phyloP scores from a whole-genome alignment of 2,888 invertebrate genomes.

The Drosophila engyochracea region DNA sequence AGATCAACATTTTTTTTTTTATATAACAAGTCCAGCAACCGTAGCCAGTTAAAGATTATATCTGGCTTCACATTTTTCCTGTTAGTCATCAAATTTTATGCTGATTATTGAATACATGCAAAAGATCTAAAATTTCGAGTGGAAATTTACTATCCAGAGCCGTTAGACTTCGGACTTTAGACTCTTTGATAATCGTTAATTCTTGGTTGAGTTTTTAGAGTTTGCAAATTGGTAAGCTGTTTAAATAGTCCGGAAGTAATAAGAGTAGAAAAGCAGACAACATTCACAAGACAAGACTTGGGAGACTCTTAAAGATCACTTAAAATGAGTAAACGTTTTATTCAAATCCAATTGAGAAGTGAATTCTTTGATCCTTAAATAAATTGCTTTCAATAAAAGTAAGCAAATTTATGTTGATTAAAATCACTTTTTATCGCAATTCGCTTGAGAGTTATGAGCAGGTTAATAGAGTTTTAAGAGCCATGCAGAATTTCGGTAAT shows the following conservation, averaged over 20 bases:
- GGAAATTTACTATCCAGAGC: conserved; percentile 32
- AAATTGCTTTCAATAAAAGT: not conserved
- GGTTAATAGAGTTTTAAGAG: conserved; percentile 20
- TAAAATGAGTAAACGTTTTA: not conserved
- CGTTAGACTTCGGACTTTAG: not conserved
- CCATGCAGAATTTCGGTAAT: conserved; percentile 12
- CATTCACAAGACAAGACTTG: not conserved
- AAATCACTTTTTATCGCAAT: not conserved
- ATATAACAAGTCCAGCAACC: conserved; percentile 9
- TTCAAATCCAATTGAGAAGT: not conserved
- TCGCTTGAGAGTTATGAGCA: conserved; percentile 3
- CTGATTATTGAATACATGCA: conserved; percentile 48
- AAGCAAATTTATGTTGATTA: conserved; percentile 2
- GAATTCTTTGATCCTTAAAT: not conserved
- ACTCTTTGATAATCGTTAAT: not conserved
- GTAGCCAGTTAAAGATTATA: conserved; percentile 26
- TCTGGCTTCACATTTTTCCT: not conserved
- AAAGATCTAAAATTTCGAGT: conserved; percentile 25
- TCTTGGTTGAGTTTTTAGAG: too few relatives aligned
- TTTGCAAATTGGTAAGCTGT: not conserved
- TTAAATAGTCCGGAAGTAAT: not conserved
- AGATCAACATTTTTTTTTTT: conserved; percentile 34
- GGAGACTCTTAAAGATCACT: not conserved
- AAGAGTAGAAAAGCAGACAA: not conserved
- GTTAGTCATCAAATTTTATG: conserved; percentile 58